Conservation (phyloP, 2,113 vertebrate genomes). For the Ramphastos sulfuratus region DNA sequence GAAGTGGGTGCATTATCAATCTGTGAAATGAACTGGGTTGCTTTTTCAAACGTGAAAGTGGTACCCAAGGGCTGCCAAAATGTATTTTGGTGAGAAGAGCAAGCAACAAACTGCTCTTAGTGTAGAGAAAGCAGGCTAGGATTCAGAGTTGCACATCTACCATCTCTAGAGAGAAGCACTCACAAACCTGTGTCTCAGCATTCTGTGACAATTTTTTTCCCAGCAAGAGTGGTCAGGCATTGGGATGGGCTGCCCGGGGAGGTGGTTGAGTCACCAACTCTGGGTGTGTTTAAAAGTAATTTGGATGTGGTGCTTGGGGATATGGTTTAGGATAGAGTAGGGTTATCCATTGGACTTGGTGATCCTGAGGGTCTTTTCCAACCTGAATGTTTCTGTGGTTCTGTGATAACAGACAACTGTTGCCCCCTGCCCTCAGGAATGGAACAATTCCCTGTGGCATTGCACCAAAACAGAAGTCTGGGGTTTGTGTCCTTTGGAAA, state of each 20-base stretch:
- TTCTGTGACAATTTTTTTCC: neutral
- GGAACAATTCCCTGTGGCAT: neutral
- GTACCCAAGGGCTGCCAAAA: neutral
- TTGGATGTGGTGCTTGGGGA: too few relatives aligned
- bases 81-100: neutral
- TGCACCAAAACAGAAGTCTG: neutral
- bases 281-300: too few relatives aligned
- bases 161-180: neutral
- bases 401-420: neutral
- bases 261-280: too few relatives aligned
- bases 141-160: neutral
- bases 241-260: too few relatives aligned
- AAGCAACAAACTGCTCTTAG: neutral
- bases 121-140: neutral
- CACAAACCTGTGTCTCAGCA: neutral
- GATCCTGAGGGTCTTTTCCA: too few relatives aligned
- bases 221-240: too few relatives aligned
- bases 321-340: too few relatives aligned
- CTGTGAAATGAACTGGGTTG: neutral
- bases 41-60: slow-evolving; percentile 9
- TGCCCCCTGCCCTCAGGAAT: neutral
- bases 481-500: neutral
- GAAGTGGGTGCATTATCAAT: neutral
- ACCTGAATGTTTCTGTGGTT: too few relatives aligned
- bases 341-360: too few relatives aligned